Percentiles rank a stretch among this genome's conserved stretches.
Conservation (phyloP, 2,888 invertebrate genomes). For the Nephrocerus scutellatus region DNA sequence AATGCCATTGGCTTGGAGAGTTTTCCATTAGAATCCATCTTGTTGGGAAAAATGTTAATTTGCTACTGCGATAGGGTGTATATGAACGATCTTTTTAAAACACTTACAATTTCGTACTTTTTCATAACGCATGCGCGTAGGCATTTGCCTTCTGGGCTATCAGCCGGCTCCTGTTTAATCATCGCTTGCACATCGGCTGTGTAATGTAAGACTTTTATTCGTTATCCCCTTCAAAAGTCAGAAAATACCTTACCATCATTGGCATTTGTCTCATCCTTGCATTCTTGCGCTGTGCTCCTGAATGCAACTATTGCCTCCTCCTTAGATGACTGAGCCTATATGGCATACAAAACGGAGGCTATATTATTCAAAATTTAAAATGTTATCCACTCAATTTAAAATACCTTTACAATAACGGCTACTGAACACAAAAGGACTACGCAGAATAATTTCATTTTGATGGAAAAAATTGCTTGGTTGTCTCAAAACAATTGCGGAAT, state of each 20-base stretch:
- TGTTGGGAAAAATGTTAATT: slow-evolving; percentile 2
- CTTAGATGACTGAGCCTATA: too few relatives aligned
- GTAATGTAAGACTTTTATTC: too few relatives aligned
- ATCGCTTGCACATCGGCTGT: slow-evolving; percentile 39
- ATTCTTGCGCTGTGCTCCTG: slow-evolving; percentile 22
- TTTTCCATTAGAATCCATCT: slow-evolving; percentile 40
- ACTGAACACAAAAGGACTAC: too few relatives aligned
- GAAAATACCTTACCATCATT: slow-evolving; percentile 35
- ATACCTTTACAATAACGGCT: too few relatives aligned
- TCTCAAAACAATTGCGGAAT: too few relatives aligned
- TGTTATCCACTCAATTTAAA: too few relatives aligned
- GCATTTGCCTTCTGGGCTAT: slow-evolving; percentile 37
- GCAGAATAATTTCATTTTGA: too few relatives aligned
- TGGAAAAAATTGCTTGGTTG: too few relatives aligned
- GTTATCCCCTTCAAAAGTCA: too few relatives aligned
- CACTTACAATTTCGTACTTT: slow-evolving; percentile 38
- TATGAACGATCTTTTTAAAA: too few relatives aligned
- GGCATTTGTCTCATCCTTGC: slow-evolving; percentile 37
- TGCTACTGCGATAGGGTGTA: background rate
- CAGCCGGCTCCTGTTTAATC: slow-evolving; percentile 30
- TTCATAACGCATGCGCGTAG: slow-evolving; percentile 41
- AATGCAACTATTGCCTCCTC: slow-evolving; percentile 30
- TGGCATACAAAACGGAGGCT: too few relatives aligned
- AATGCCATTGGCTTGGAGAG: slow-evolving; percentile 29
- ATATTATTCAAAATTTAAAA: too few relatives aligned